phyloP scores from a whole-genome alignment of 2,113 vertebrate species.

The Scomber japonicus region DNA sequence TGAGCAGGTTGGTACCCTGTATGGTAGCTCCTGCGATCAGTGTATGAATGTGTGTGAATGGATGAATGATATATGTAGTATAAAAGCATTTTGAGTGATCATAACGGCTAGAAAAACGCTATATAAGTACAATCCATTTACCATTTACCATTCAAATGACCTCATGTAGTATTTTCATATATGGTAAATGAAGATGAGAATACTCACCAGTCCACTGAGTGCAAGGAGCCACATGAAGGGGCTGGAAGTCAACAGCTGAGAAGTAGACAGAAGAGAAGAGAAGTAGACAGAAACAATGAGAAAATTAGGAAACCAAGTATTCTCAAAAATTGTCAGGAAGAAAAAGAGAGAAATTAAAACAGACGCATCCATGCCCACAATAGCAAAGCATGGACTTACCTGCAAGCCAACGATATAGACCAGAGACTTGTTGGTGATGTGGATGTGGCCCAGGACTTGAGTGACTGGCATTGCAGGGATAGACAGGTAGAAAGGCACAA shows the following conservation, averaged over 20 bases:
- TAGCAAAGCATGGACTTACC: conserved; percentile 78
- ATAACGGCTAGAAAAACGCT: too few species aligned
- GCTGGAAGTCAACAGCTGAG: conserved; percentile 89
- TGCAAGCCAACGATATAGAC: conserved; percentile 96
- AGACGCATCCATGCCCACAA: neutral
- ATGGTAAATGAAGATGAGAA: neutral
- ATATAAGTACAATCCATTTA: too few species aligned
- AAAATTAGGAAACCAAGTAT: neutral
- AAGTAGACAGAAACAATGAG: conserved; percentile 1
- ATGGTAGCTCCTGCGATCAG: too few species aligned
- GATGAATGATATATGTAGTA: too few species aligned
- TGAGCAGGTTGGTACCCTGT: too few species aligned
- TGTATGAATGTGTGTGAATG: too few species aligned
- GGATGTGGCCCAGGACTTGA: conserved; percentile 91
- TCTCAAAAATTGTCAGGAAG: neutral
- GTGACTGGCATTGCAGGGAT: conserved; percentile 94
- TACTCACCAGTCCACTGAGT: conserved; percentile 95
- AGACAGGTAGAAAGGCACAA: conserved; percentile 95
- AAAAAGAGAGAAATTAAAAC: neutral
- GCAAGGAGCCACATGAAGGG: conserved; percentile 96
- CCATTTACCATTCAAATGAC: neutral
- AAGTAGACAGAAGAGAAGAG: neutral
- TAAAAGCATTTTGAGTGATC: too few species aligned
- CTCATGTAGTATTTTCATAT: neutral
- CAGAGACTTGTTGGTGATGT: conserved; percentile 97